These are phyloP conservation scores for Watsonalla binaria DNA, from an alignment of 2,888 invertebrate species.

Conservation along the genomic window DNA sequence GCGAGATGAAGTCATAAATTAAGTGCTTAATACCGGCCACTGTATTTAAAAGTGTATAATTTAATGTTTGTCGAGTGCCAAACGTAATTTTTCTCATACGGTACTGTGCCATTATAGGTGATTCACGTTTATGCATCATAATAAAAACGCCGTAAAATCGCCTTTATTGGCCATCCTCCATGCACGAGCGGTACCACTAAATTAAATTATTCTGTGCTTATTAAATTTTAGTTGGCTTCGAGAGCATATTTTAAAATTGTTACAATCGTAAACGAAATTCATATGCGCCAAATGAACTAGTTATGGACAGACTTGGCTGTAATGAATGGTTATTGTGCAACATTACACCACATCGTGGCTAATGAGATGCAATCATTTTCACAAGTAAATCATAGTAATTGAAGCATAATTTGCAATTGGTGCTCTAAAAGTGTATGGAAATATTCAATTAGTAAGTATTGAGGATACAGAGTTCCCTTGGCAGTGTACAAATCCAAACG, in stretches of 20 bases:
- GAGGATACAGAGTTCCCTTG: too few relatives aligned
- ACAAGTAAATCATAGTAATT: not conserved
- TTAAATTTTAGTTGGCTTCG: constrained; percentile 71
- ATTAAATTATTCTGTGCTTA: constrained; percentile 75
- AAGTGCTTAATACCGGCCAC: constrained; percentile 28
- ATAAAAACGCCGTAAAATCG: constrained; percentile 74
- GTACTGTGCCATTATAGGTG: constrained; percentile 56
- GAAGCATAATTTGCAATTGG: not conserved
- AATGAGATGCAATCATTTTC: not conserved
- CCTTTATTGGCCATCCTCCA: constrained; percentile 74
- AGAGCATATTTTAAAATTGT: constrained; percentile 61
- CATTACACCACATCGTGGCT: not conserved
- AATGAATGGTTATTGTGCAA: constrained; percentile 10
- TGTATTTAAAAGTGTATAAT: constrained; percentile 42
- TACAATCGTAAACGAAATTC: constrained; percentile 49
- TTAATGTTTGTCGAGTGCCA: constrained; percentile 45
- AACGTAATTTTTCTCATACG: constrained; percentile 48
- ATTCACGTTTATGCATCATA: constrained; percentile 75
- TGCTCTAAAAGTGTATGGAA: too few relatives aligned
- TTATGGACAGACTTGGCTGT: constrained; percentile 5
- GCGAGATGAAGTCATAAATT: constrained; percentile 30
- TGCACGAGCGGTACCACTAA: constrained; percentile 62
- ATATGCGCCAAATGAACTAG: constrained; percentile 52
- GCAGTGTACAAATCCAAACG: too few relatives aligned
- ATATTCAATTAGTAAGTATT: too few relatives aligned